Evolutionary conservation across 64 coral and sea anemone genomes (phyloP), one percentile per base, ranked within the genome.

Genomic region (Stylophora pistillata): DNA sequence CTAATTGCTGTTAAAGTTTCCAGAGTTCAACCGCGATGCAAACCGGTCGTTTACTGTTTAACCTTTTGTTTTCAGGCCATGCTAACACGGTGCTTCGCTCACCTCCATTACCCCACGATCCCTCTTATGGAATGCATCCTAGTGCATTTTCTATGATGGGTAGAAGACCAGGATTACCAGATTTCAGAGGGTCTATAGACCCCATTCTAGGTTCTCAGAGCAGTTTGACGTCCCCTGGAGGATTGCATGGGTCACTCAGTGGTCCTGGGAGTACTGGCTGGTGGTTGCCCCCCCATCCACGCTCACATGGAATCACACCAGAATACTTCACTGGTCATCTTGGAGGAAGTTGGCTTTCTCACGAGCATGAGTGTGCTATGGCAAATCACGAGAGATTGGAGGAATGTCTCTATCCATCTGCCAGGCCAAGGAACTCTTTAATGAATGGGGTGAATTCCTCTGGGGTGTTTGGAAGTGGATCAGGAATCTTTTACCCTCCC

Each of bases 81-180:
- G 81, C 91, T 81, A 94, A 94, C 90, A 82, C 95, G 64, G 70
- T 89, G 55, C 91, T 99, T 85, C 97, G 94, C 23, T 99, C 97
- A 70, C 97, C 97, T 55, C 93, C 97, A 74, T 90, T 99, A 68
- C 78, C 97, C 72, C 97, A 99, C 86, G 97, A 99, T 74, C 93
- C 90, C 23, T 55, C 93, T 31, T 99, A 93, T 83, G 91, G 97
- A 75, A 90, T 99, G 90, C 93, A 92, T 54, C 90, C 97, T 83
- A 93, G 93, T 87, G 97, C 97, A 20, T 99, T 99, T 72, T 95
- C 97, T 84, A 90, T 99, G 85, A 99, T 99, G 91, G 85, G 93
- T 6, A 99, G 97, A 91, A 92, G 97, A 82, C 87, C 93, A 66
- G 87, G 82, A 54, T 87, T 99, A 14, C 93, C 94, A 75, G 57